phyloP scores from a whole-genome alignment of 2,113 vertebrate genomes.

The Myrmophylax atrothorax region DNA sequence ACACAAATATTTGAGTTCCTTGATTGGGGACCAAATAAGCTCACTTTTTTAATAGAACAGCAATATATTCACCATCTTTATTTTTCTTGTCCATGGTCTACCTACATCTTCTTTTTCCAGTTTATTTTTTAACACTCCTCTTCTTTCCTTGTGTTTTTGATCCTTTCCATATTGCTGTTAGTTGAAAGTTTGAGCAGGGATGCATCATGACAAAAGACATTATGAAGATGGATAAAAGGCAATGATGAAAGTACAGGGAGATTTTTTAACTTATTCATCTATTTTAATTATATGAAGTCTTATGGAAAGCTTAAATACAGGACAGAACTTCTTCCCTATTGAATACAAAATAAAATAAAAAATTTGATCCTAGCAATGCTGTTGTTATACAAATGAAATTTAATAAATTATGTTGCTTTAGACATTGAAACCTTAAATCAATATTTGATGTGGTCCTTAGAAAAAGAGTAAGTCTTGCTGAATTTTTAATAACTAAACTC shows the following conservation, averaged over 20 bases:
- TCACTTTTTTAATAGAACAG: not conserved
- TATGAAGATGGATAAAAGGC: not conserved
- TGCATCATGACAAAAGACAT: not conserved
- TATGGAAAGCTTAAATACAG: not conserved
- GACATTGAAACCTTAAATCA: not conserved
- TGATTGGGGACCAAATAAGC: not conserved
- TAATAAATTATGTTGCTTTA: not conserved
- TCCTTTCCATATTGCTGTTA: not conserved
- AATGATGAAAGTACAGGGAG: not conserved
- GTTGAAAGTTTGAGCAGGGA: not conserved
- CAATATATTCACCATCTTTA: not conserved
- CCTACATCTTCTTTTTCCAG: not conserved
- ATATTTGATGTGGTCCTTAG: not conserved
- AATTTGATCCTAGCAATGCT: not conserved
- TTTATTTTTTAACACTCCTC: not conserved
- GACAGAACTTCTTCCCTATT: not conserved
- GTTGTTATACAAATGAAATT: not conserved
- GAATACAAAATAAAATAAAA: not conserved
- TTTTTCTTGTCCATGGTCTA: not conserved
- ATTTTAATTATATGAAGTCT: not conserved
- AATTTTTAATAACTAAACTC: not conserved
- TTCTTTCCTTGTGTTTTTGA: accelerated
- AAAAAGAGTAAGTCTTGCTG: not conserved
- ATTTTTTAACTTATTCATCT: not conserved
- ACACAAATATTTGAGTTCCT: not conserved